Base-by-base conservation (phyloP, 2,888 invertebrate species). In the Toxonevra muliebris region DNA sequence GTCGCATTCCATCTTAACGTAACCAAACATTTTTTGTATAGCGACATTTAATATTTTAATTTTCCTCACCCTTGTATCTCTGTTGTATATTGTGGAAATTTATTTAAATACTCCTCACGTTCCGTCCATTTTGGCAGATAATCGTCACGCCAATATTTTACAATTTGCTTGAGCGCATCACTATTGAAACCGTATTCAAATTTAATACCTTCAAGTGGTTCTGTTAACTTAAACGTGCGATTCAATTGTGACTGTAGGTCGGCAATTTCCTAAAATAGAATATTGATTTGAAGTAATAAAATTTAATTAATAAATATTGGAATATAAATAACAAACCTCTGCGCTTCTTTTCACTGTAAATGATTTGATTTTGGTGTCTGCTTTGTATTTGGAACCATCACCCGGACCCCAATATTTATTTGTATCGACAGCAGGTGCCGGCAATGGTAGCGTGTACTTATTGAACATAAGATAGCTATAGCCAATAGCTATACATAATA, bases 171-270 rank as follows among this genome's bases (percentile, higher is more conserved):
- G 9, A 95, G 83, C 61, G 90, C 90, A 48, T 90, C 86, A 0
- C 90, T 86, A 77, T 94, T 93, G 79, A 96, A 91, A 0, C 97
- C 97, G 78, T 95, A 95, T 70, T 90, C 88, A 84, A 94, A 95
- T 3, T 88, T 88, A 0, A 87, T 85, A 60, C 88, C 88, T 80
- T 92, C 91, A 50, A 93, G 78, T 0, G 93, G 91, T 11, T 86
- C 86, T 0, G 85, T 81, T 2, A 88, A 86, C 1, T 87, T 81
- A 15, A 87, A 83, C 2, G 88, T 86, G 66, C 86, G 86, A 60
- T 86, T 87, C 58, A 94, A 83, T 58, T 92, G 87, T 48, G 85
- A 77, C 68, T 88, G 88, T 66, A 93, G 83, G 75, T 91, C 90
- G 15, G 86, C 81, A 54, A 92, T 87, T 50, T 69, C 48, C 74